Percentiles rank a stretch among this genome's conserved stretches.
Evolutionary conservation across 2,797 vertebrate species (phyloP).

Genomic region (Argentina silus): DNA sequence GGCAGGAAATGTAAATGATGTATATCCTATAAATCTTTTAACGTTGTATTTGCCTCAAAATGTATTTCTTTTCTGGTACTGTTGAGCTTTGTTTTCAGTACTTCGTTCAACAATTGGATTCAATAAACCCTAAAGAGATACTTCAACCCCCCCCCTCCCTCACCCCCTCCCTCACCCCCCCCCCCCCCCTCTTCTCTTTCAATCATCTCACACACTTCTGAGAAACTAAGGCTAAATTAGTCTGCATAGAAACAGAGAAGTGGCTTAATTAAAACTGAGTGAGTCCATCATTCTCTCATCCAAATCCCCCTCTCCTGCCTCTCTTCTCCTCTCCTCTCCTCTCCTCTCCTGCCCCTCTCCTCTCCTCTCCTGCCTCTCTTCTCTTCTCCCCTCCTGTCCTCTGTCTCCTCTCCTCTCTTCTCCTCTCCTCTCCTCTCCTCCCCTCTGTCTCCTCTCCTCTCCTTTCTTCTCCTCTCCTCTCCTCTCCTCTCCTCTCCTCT

Average conservation of each 20-base stretch:
- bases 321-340: constrained; percentile 16
- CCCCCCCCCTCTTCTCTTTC: constrained; percentile 63
- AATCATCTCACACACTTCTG: constrained; percentile 69
- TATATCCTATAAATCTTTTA: no score
- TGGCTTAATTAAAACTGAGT: constrained; percentile 76
- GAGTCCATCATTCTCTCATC: constrained; percentile 47
- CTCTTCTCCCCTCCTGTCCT: constrained; percentile 54
- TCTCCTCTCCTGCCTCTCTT: no score
- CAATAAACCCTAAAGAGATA: constrained; percentile 58
- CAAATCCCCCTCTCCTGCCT: constrained; percentile 53
- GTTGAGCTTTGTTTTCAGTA: constrained; percentile 34
- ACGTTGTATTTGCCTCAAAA: background rate
- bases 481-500: constrained; percentile 54
- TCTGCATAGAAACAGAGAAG: constrained; percentile 68
- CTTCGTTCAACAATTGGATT: constrained; percentile 60
- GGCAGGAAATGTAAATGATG: background rate
- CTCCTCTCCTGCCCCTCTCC: no score
- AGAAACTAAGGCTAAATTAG: constrained; percentile 72
- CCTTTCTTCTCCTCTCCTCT: constrained; percentile 24
- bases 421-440: constrained; percentile 57
- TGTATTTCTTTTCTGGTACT: constrained; percentile 1
- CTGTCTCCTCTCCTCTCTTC: constrained; percentile 53
- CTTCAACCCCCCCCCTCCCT: constrained; percentile 34
- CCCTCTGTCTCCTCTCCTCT: constrained; percentile 64
- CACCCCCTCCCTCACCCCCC: no score